Evolutionary conservation across 2,797 vertebrate genomes (phyloP), one percentile per base, ranked within the genome.

Genomic region (Mormyrus hasselquistii): DNA sequence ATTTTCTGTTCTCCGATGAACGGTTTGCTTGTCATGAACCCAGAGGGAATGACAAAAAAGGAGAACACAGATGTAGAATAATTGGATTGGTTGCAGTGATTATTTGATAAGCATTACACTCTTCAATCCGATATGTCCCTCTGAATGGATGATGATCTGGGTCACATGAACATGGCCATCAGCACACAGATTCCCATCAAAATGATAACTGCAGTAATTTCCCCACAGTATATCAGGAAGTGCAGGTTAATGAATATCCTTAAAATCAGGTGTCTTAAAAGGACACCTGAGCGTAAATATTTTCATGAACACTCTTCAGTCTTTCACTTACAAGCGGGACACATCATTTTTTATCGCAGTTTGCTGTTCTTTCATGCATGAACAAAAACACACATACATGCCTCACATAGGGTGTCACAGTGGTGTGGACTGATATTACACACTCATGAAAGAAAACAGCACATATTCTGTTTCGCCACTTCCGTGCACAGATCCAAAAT

Each of bases 181-280:
- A 95, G 95, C 95, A 96, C 95, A 95, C 93, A 95, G 94, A 95
- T 95, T 94, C 94, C 94, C 95, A 94, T 94, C 95, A 96, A 96
- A 95, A 95, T 96, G 96, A 96, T 95, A 96, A 96, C 95, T 95
- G 95, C 95, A 95, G 95, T 95, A 95, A 96, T 96, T 96, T 96
- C 95, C 96, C 96, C 95, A 96, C 95, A 95, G 95, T 94, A 95
- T 96, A 95, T 96, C 96, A 95, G 96, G 95, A 34, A 85, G 83
- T 85, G 22, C 47, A 34, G 49, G 16, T 57, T 87, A 87, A 41
- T 53, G 34, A 57, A 55, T 57, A 87, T 25, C 29, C 53, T 87
- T 59, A 57, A 29, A 29, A 57, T 87, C 34, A 38, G 34, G 16
- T 41, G 34, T 44, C 41, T 87, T 34, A 87, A 87, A 59, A n/a